phyloP scores from a whole-genome alignment of 2,797 vertebrate genomes.

The Odontamblyopus rebecca region DNA sequence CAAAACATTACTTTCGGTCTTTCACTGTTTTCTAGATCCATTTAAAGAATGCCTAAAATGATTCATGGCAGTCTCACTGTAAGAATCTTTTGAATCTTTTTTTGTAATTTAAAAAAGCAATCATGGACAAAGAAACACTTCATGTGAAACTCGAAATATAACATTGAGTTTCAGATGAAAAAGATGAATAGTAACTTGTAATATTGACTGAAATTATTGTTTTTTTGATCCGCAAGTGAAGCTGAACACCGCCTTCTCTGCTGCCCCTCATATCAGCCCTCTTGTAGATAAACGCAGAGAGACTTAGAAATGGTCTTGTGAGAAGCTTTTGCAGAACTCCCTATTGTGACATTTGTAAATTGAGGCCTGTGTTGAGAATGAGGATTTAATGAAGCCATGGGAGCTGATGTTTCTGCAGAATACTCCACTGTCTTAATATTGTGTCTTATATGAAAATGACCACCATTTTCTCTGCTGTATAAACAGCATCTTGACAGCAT shows the following conservation, averaged over 20 bases:
- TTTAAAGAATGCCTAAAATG: too few species aligned
- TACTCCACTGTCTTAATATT: constrained; percentile 29
- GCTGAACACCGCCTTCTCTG: not conserved
- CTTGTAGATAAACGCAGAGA: not conserved
- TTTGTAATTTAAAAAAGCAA: not conserved
- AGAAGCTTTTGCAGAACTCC: constrained; percentile 56
- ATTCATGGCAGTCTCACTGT: too few species aligned
- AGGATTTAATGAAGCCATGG: constrained; percentile 63
- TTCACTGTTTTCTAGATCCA: too few species aligned
- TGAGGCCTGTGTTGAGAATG: constrained; percentile 53
- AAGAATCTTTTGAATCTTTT: not conserved
- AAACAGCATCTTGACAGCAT: not conserved
- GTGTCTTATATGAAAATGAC: not conserved
- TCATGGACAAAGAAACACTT: not conserved
- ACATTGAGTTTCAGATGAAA: not conserved
- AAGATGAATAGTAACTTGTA: not conserved
- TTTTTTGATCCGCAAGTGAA: not conserved
- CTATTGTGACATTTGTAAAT: constrained; percentile 58
- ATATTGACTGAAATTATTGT: not conserved
- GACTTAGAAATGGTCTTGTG: not conserved
- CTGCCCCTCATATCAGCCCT: not conserved
- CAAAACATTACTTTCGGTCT: not conserved
- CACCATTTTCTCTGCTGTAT: constrained; percentile 35
- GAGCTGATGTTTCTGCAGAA: constrained; percentile 55
- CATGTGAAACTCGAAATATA: too few species aligned